Base-by-base conservation (phyloP, 2,888 invertebrate genomes). In the Kryphioiulus occultus region DNA sequence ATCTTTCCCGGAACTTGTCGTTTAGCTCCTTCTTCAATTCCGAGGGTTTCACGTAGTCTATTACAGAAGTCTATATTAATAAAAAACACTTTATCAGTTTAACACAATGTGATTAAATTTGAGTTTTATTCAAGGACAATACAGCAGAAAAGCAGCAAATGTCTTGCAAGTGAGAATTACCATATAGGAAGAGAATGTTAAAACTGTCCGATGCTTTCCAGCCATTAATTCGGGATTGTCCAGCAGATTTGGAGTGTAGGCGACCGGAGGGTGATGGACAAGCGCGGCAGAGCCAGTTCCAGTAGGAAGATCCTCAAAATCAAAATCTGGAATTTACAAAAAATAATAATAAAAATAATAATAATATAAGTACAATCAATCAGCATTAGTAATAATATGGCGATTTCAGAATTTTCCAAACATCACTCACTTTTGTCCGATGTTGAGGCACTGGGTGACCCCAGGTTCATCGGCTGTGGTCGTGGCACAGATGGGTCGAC, bases 1-100 rank as follows among this genome's bases (percentile, higher is more conserved):
- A 99, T 91, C 97, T 96, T 90, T 97, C 97, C 90, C 95, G 94
- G 91, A 99, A 99, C 92, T 98, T 98, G 91, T 99, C 99, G 92
- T 99, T 99, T 85, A 99, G 93, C 92, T 99, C 98, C 92, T 97
- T 97, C 92, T 99, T 99, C 90, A 99, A 93, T 92, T 98, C 98
- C 59, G 97, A 96, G 22, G 99, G 98, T 90, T 97, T 95, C 7
- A 98, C 98, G 91, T 99, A 98, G 92, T 98, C 98, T 90, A 99
- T 98, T 85, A 99, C 97, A 0, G 98, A 98, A 0, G 98, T 97
- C 94, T 94, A 84, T 68, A 87, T 17, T 15, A 42, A 32, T 32
- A 68, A 4, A 84, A 82, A 35, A 85, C 32, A 59, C 47, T 19
- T 68, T 12, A 9, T 2, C 15, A n/a, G 5, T 19, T 85, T 30